Conservation (phyloP, 2,888 invertebrate species). For the Hemicrepidius hirtus region DNA sequence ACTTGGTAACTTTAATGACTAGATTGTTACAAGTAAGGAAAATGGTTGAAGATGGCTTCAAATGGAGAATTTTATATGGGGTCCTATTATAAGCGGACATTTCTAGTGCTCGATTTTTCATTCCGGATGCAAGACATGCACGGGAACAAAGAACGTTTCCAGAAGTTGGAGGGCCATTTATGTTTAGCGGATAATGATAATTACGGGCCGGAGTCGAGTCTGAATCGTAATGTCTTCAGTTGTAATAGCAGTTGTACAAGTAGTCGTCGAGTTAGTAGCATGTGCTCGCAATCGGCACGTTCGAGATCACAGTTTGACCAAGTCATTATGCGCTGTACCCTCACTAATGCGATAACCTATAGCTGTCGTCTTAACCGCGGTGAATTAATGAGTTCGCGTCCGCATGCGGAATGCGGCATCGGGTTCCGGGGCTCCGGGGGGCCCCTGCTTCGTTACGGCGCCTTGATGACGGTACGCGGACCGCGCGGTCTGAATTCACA, state of each 20-base stretch:
- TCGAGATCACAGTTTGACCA: conserved; percentile 62
- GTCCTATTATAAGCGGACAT: conserved; percentile 4
- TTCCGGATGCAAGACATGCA: conserved; percentile 42
- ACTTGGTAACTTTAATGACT: background rate
- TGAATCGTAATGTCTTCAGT: conserved; percentile 51
- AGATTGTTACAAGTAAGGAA: background rate
- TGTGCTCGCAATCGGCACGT: conserved; percentile 61
- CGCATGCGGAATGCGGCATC: conserved; percentile 59
- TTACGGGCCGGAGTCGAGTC: conserved; percentile 43
- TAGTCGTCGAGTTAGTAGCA: conserved; percentile 50
- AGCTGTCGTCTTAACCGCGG: conserved; percentile 60
- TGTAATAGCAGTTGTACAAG: conserved; percentile 50
- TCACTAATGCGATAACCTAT: conserved; percentile 53
- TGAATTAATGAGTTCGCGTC: conserved; percentile 64
- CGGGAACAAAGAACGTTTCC: conserved; percentile 45
- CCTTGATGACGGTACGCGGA: conserved; percentile 60
- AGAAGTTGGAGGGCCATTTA: conserved; percentile 46
- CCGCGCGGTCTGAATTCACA: conserved; percentile 61
- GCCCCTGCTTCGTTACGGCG: conserved; percentile 60
- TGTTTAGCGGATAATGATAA: conserved; percentile 52
- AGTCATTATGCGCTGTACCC: conserved; percentile 60
- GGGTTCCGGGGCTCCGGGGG: conserved; percentile 29
- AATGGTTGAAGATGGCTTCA: too few relatives aligned
- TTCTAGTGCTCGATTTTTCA: conserved; percentile 35
- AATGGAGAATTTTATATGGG: too few relatives aligned